Evolutionary conservation across 1,140 invertebrate species (phyloP).

Genomic region (Heliconius himera): DNA sequence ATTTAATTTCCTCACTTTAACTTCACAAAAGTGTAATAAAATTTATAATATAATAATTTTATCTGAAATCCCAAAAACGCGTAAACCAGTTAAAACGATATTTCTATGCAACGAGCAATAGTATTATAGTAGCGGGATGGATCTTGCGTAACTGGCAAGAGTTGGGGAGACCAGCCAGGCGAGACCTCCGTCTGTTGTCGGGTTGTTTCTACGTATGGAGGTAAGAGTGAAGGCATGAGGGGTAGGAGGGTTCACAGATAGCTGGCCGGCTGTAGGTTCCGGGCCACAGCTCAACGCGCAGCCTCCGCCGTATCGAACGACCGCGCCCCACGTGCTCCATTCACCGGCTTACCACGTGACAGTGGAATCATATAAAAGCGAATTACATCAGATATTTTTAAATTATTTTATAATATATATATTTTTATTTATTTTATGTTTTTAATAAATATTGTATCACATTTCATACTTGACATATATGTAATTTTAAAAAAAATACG

Average conservation of each 20-base stretch:
- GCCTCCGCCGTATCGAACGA: conserved; percentile 73
- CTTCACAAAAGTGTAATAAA: not conserved
- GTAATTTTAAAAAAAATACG: no score
- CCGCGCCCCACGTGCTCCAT: conserved; percentile 72
- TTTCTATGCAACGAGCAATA: conserved; percentile 44
- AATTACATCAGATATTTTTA: not conserved
- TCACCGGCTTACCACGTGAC: conserved; percentile 67
- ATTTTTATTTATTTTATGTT: not conserved
- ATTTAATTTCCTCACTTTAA: not conserved
- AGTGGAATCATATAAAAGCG: conserved; percentile 32
- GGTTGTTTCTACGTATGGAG: conserved; percentile 40
- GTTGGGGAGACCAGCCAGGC: conserved; percentile 30
- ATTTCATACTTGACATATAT: no score
- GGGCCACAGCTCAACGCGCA: conserved; percentile 67
- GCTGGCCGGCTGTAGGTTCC: conserved; percentile 49
- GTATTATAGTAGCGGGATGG: conserved; percentile 48
- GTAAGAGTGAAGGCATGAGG: conserved; percentile 34
- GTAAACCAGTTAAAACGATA: conserved; percentile 32
- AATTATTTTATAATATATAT: not conserved
- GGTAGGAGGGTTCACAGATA: conserved; percentile 47
- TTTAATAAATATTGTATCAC: no score
- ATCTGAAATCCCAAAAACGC: conserved; percentile 32
- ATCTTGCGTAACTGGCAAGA: conserved; percentile 52
- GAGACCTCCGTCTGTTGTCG: conserved; percentile 35
- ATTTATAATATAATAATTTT: not conserved